Base-by-base conservation (phyloP, 1,140 invertebrate species). In the Phymorhynchus buccinoides region DNA sequence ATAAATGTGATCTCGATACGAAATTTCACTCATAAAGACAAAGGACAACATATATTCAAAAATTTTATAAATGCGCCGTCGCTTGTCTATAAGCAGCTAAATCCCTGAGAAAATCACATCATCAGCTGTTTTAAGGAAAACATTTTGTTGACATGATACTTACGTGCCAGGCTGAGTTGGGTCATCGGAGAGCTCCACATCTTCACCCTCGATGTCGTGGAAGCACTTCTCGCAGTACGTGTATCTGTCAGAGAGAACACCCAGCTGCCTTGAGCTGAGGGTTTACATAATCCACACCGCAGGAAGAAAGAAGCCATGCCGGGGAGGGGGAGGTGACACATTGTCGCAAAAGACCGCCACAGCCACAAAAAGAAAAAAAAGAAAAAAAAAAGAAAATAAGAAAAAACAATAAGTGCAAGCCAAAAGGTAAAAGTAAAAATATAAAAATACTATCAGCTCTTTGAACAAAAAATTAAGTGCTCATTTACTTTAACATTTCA, bases 211-310 rank as follows among this genome's bases (percentile, higher is more conserved):
- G 94, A 99, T 99, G 94, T 99, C 98, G 94, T 98, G 98, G 96
- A 99, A 99, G 95, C 99, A 99, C 95, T 99, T 99, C 94, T 98
- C 96, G 96, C 99, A 99, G 95, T 99, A 99, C 87, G 98, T 99
- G 95, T 99, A 99, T 96, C 98, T 98, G 56, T 62, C 56, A 62
- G 56, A 62, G 56, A 62, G 56, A 62, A 62, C 56, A 62, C 56
- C 56, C 56, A 62, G 56, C 22, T 62, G 56, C n/a, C 56, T 62
- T 62, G 56, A 62, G 22, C 56, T 62, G 56, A 62, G 12, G 56
- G 56, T 16, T 62, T 62, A 62, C 56, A 62, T 22, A 62, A 62
- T 62, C 56, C 56, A 62, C 56, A 62, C 4, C 56, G 56, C 56
- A 9, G 56, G 12, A 62, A 27, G 56, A 27, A 62, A 62, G 56